Evolutionary conservation across 1,140 invertebrate species (phyloP).

Genomic region (Semibalanus balanoides): DNA sequence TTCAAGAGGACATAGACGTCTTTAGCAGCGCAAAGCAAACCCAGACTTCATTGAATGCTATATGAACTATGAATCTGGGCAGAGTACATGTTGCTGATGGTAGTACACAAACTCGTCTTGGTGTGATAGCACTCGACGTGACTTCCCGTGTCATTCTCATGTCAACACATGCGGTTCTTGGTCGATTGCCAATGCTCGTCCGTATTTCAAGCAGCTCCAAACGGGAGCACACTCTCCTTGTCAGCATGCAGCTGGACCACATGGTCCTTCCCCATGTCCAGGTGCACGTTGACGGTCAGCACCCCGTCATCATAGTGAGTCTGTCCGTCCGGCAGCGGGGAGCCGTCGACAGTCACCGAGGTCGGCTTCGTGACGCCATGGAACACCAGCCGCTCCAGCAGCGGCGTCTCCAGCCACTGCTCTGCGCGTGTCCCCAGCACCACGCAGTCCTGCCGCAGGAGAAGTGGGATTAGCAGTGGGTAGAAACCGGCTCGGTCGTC

Average conservation of each 20-base stretch:
- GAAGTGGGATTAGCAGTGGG: conserved; percentile 1
- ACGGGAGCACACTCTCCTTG: too few species aligned
- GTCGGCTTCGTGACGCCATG: background rate
- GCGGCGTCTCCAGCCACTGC: background rate
- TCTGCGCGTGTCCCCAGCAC: background rate
- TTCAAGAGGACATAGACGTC: too few species aligned
- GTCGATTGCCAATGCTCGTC: too few species aligned
- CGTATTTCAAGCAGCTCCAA: too few species aligned
- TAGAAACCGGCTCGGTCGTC: background rate
- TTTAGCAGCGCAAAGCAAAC: too few species aligned
- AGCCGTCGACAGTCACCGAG: background rate
- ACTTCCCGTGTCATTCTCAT: too few species aligned
- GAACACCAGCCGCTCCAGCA: background rate
- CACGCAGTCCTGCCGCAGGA: background rate
- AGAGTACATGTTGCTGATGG: too few species aligned
- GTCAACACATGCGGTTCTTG: too few species aligned
- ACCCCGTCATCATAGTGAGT: background rate
- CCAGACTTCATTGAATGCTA: too few species aligned
- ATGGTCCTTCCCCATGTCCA: background rate
- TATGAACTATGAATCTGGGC: too few species aligned
- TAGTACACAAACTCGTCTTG: too few species aligned
- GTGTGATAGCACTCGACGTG: too few species aligned
- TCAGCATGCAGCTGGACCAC: background rate
- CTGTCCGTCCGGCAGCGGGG: background rate
- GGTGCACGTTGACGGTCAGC: background rate